Base-by-base conservation (phyloP, 2,113 vertebrate species). In the Osmerus mordax region DNA sequence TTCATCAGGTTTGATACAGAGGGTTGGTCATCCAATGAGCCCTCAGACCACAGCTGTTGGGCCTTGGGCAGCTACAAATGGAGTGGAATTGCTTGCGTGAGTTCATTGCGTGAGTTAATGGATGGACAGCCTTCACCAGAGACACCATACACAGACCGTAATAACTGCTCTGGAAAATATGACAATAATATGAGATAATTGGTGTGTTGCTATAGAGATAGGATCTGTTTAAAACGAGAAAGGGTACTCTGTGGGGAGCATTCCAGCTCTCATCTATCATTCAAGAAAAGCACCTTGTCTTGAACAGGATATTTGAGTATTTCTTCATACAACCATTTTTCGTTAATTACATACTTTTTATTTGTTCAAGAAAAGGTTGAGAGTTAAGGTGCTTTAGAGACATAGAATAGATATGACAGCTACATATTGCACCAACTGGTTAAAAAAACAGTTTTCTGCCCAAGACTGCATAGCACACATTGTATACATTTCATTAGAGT, bases 121-220 rank as follows among this genome's bases (percentile, higher is more conserved):
- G 54, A 67, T 15, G 55, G 16, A 67, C 64, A 19, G 29, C 41
- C 41, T 11, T 60, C 2, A 19, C 21, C 5, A 14, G 54, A 67
- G 15, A 14, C 25, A 58, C 53, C 36, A 21, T 21, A 21, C 63
- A 73, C 15, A 9, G 32, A 19, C 54, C 55, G 32, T 19, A 67
- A 73, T 60, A 23, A 56, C 19, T 23, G 16, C 6, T n/a, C 23
- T 56, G 36, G 60, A 54, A 54, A 29, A 29, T 54, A 51, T 55
- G 51, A 21, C 16, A 6, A 66, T 65, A 55, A 66, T 65, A 55
- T 55, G 29, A 53, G 15, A 23, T 72, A 72, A 72, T 58, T 72
- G 63, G 21, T 32, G n/a, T 66, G 29, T 66, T 66, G 8, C 53
- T 25, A 2, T 13, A n/a, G 61, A 65, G 60, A 51, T 5, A 19